Evolutionary conservation across 2,797 vertebrate species (phyloP).

Genomic region (Crocidura indochinensis): DNA sequence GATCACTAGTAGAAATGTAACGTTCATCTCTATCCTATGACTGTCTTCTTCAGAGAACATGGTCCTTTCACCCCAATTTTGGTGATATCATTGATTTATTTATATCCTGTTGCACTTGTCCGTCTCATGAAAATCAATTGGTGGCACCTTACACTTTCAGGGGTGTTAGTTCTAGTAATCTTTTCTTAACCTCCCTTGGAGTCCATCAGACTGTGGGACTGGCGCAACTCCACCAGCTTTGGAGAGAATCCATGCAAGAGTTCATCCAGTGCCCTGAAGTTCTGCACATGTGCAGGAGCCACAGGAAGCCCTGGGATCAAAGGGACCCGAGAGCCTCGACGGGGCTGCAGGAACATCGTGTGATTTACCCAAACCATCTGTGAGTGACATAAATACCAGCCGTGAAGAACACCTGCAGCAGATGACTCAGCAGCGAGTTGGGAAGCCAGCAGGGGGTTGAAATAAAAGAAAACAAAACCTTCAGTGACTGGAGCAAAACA

Average conservation of each 20-base stretch:
- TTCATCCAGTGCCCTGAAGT: slow-evolving; percentile 72
- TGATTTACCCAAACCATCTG: slow-evolving; percentile 80
- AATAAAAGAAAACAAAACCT: slow-evolving; percentile 89
- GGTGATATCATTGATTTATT: background rate
- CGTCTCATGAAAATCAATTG: background rate
- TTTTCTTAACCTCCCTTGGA: slow-evolving; percentile 51
- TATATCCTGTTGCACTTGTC: fast-evolving
- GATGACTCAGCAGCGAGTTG: slow-evolving; percentile 86
- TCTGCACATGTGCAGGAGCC: slow-evolving; percentile 50
- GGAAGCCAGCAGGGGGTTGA: slow-evolving; percentile 82
- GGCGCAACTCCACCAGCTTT: slow-evolving; percentile 75
- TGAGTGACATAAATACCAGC: slow-evolving; percentile 83
- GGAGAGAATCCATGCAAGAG: slow-evolving; percentile 73
- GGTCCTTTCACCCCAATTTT: slow-evolving; percentile 37
- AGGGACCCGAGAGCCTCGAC: slow-evolving; percentile 11
- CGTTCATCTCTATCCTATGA: background rate
- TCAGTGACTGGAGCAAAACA: slow-evolving; percentile 87
- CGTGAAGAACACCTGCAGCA: slow-evolving; percentile 86
- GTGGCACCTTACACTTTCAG: slow-evolving; percentile 68
- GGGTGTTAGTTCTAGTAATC: slow-evolving; percentile 59
- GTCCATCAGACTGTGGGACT: slow-evolving; percentile 75
- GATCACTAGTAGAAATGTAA: background rate
- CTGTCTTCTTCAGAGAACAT: slow-evolving; percentile 15
- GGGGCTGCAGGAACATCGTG: slow-evolving; percentile 41
- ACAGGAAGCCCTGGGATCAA: slow-evolving; percentile 79